phyloP scores from a whole-genome alignment of 2,797 vertebrate genomes.

The Columba guinea region DNA sequence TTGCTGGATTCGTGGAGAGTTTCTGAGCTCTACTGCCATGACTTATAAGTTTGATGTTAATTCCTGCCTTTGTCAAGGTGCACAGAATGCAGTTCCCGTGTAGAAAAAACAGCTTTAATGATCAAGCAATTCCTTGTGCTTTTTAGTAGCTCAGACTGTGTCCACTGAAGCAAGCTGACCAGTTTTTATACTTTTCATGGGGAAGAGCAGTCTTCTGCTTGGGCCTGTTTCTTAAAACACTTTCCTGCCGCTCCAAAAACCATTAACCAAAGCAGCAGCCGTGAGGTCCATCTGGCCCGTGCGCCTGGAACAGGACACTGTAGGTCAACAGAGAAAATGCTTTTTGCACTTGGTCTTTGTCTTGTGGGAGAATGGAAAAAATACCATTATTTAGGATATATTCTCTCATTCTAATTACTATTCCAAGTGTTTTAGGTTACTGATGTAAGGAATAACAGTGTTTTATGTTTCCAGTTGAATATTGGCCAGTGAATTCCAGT shows the following conservation, averaged over 20 bases:
- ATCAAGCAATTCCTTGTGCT: neutral
- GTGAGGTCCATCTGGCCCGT: neutral
- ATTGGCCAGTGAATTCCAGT: neutral
- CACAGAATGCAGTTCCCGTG: neutral
- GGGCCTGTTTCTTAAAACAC: neutral
- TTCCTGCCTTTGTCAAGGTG: neutral
- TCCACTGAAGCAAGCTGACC: neutral
- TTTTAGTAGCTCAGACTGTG: neutral
- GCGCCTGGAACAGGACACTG: neutral
- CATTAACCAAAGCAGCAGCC: neutral
- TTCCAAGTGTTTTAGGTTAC: constrained; percentile 2
- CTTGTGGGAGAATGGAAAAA: neutral
- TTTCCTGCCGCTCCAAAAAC: neutral
- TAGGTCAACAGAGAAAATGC: neutral
- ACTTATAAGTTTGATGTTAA: neutral
- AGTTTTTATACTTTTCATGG: neutral
- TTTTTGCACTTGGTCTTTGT: neutral
- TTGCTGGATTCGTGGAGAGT: neutral
- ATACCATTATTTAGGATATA: neutral
- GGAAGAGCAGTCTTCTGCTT: neutral
- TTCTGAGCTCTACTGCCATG: neutral
- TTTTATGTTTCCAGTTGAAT: neutral
- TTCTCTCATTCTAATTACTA: neutral
- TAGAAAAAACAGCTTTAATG: neutral
- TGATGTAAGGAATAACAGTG: neutral